A percentile compares a stretch with the other conserved stretches of the same genome.
Conservation (phyloP, 2,113 vertebrate genomes). For the Tamias sibiricus region DNA sequence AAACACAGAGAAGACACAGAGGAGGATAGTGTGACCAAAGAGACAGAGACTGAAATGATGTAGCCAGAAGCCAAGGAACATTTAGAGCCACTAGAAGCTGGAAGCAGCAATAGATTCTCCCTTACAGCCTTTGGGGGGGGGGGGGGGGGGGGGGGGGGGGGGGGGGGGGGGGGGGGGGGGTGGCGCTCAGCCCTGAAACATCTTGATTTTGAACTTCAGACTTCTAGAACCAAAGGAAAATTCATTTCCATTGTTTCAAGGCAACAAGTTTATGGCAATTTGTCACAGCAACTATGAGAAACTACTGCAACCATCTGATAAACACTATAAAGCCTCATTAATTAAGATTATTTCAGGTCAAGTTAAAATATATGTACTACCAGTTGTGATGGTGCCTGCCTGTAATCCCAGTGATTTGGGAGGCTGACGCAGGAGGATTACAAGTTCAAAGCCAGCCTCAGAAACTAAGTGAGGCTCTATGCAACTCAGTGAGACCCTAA, state of each 20-base stretch:
- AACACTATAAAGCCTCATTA: no score
- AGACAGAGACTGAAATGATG: not conserved
- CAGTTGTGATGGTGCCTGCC: no score
- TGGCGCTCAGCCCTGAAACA: not conserved
- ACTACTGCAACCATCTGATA: constrained; percentile 26
- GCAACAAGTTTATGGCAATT: not conserved
- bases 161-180: no score
- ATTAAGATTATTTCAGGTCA: constrained; percentile 18
- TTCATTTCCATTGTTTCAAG: not conserved
- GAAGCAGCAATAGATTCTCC: not conserved
- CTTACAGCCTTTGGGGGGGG: not conserved
- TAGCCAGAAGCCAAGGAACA: not conserved
- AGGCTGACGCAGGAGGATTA: no score
- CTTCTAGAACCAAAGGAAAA: not conserved
- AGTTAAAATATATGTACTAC: constrained; percentile 14
- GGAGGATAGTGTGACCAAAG: not conserved
- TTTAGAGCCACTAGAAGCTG: not conserved
- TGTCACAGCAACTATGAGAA: constrained; percentile 5
- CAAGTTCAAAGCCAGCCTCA: no score
- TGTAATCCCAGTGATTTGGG: no score
- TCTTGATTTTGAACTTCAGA: not conserved
- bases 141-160: no score
- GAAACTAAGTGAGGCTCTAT: no score
- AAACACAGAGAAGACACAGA: not conserved
- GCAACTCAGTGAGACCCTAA: no score